Conservation (phyloP, 2,113 vertebrate species). For the Etheostoma cragini region DNA sequence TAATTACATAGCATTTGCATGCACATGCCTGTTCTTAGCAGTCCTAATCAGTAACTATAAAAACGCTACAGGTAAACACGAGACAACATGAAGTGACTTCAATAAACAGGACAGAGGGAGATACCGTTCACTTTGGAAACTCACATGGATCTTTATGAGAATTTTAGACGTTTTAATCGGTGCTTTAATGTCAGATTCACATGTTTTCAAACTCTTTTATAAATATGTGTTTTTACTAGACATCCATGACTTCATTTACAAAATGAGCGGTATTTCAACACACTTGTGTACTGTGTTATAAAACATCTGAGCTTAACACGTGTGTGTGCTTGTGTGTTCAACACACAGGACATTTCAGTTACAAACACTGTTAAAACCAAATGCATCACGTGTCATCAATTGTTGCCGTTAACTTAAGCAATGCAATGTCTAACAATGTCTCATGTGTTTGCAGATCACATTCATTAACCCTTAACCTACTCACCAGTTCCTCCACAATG, state of each 20-base stretch:
- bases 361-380: slow-evolving; percentile 24
- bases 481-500: not conserved
- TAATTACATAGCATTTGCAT: slow-evolving; percentile 37
- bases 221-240: not conserved
- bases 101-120: not conserved
- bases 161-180: not conserved
- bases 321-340: not conserved
- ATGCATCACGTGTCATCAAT: slow-evolving; percentile 7
- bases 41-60: not conserved
- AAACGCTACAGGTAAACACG: slow-evolving; percentile 19
- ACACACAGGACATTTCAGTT: not conserved
- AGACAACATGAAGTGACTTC: slow-evolving; percentile 23
- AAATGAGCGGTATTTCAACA: slow-evolving; percentile 26
- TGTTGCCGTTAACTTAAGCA: not conserved
- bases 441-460: not conserved
- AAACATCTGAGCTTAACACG: not conserved
- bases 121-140: slow-evolving; percentile 34
- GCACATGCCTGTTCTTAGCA: slow-evolving; percentile 64
- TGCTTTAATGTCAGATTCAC: not conserved
- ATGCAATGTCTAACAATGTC: not conserved
- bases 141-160: not conserved
- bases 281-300: not conserved
- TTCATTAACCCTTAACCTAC: not conserved
- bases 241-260: slow-evolving; percentile 16
- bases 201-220: not conserved